These are phyloP conservation scores for Acholoe squamosa DNA, from an alignment of 2,888 invertebrate species.

Conservation along the genomic window DNA sequence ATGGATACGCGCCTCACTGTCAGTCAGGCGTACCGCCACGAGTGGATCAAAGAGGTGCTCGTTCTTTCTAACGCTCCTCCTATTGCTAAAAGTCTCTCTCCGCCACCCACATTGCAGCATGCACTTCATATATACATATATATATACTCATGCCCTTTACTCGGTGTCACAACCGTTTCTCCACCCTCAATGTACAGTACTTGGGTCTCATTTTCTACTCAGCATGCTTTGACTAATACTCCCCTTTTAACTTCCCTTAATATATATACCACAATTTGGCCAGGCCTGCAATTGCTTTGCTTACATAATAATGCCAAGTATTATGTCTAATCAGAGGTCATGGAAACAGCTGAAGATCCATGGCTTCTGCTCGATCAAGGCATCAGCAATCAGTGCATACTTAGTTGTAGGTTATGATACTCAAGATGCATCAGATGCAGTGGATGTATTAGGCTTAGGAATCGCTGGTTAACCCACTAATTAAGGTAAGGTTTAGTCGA, in stretches of 20 bases:
- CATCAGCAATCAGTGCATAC: background rate
- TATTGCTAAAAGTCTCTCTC: background rate
- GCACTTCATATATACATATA: background rate
- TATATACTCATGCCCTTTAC: background rate
- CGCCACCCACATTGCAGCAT: background rate
- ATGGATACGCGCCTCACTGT: conserved; percentile 71
- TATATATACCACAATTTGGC: conserved; percentile 34
- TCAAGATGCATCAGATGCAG: too few relatives aligned
- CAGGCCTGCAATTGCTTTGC: conserved; percentile 57
- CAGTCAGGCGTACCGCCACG: conserved; percentile 71
- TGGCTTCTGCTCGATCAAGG: background rate
- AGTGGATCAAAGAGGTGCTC: conserved; percentile 73
- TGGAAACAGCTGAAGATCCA: background rate
- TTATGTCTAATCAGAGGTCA: too few relatives aligned
- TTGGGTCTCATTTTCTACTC: background rate
- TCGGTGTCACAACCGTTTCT: conserved; percentile 24
- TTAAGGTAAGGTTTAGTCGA: too few relatives aligned
- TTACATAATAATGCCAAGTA: background rate
- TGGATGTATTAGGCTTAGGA: too few relatives aligned
- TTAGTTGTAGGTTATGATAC: background rate
- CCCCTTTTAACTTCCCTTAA: conserved; percentile 5
- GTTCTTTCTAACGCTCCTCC: conserved; percentile 22
- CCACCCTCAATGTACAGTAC: conserved; percentile 13
- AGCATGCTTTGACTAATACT: conserved; percentile 31
- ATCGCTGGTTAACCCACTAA: too few relatives aligned